Base-by-base conservation (phyloP, 2,888 invertebrate genomes). In the Amphipyra tragopoginis region DNA sequence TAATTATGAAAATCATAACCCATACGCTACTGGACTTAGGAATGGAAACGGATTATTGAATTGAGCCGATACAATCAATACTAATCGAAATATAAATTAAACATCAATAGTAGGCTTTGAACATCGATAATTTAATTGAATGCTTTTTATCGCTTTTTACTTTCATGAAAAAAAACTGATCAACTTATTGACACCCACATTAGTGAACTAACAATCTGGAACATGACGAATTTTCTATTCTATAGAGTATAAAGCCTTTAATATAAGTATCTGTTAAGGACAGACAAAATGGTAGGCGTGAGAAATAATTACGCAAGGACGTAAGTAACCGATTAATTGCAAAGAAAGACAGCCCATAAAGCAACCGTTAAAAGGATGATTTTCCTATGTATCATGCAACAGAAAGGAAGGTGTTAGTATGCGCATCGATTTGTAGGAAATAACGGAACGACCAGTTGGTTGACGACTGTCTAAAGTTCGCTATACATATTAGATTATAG, bases 371-470 rank as follows among this genome's bases (percentile, higher is more conserved):
- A 75, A 81, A 82, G 65, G 78, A 67, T 64, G 62, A 81, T 60
- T 79, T 73, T 83, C 63, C 73, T 77, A 58, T 69, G 62, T 51
- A 44, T n/a, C n/a, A n/a, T 62, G 59, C 39, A 75, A 50, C 7
- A 33, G 33, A 65, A 66, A 74, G 74, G 78, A 79, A 69, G 80
- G 80, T 81, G 83, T 90, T 89, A 88, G 87, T 89, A 90, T 90
- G 89, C 88, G 84, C 80, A 81, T 77, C 83, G 88, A 88, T 89
- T 91, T 87, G 89, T 90, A 85, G 88, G 88, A 89, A 90, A 88
- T 93, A 93, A 93, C 93, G 93, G 93, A 86, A 92, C 87, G 79
- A 86, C 90, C 85, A 86, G 88, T 89, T 82, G 69, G 74, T 81
- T 77, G 80, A 84, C 81, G 81, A 80, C 83, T 84, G 84, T 85